These are phyloP conservation scores for Macrosteles quadrilineatus DNA, from an alignment of 1,140 invertebrate species.

Conservation along the genomic window DNA sequence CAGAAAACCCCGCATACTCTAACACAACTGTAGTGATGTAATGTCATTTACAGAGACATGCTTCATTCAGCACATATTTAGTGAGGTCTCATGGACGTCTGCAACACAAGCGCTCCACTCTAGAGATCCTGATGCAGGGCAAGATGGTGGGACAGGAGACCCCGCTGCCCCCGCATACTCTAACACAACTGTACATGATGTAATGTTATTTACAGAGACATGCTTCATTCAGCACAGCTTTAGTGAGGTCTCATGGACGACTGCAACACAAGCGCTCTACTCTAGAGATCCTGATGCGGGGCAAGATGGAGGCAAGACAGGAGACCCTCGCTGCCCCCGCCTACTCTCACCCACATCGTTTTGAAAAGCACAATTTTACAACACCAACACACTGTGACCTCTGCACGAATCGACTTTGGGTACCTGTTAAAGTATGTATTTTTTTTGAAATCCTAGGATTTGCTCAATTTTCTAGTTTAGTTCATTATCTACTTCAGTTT, in stretches of 20 bases:
- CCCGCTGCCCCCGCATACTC: constrained; percentile 60
- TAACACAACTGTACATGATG: constrained; percentile 65
- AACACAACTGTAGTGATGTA: no score
- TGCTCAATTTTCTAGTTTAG: no score
- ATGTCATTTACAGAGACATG: constrained; percentile 61
- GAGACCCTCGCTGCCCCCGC: constrained; percentile 51
- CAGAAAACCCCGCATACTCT: no score
- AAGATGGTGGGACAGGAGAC: constrained; percentile 70
- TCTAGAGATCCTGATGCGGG: constrained; percentile 84
- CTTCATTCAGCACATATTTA: constrained; percentile 84
- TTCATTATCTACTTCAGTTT: no score
- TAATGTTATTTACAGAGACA: constrained; percentile 60
- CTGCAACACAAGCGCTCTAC: constrained; percentile 89
- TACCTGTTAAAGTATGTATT: constrained; percentile 74
- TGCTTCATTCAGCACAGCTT: constrained; percentile 82
- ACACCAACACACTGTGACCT: constrained; percentile 91
- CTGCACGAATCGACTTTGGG: constrained; percentile 89
- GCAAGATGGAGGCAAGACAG: constrained; percentile 75
- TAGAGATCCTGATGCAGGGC: constrained; percentile 86
- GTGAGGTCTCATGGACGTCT: constrained; percentile 83
- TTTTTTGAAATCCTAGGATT: constrained; percentile 32
- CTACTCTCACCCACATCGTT: constrained; percentile 84
- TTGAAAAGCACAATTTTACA: constrained; percentile 86
- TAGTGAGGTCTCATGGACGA: constrained; percentile 84
- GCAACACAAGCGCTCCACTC: constrained; percentile 87